These are phyloP conservation scores for Enteromius thamalakanensis DNA, from an alignment of 2,797 vertebrate species.

Conservation along the genomic window DNA sequence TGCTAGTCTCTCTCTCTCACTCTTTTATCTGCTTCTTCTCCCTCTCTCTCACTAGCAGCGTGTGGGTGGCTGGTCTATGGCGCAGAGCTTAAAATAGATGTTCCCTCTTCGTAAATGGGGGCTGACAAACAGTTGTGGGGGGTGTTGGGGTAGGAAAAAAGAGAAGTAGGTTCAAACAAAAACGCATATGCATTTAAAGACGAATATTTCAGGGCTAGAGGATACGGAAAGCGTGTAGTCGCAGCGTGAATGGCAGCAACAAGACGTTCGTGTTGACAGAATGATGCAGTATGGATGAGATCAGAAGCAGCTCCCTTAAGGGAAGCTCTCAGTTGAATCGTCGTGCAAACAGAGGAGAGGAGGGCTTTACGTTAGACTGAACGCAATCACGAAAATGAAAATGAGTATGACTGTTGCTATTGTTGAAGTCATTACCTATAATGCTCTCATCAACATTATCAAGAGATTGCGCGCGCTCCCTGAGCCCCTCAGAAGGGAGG, in stretches of 20 bases:
- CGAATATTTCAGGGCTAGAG: slow-evolving; percentile 51
- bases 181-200: slow-evolving; percentile 42
- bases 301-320: slow-evolving; percentile 35
- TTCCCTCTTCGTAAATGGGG: slow-evolving; percentile 71
- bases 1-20: slow-evolving; percentile 68
- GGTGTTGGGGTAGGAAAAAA: slow-evolving; percentile 13
- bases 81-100: slow-evolving; percentile 79
- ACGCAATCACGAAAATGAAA: slow-evolving; percentile 42
- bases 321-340: slow-evolving; percentile 37
- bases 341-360: slow-evolving; percentile 9
- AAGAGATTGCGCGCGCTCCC: slow-evolving; percentile 32
- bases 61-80: slow-evolving; percentile 74
- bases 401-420: slow-evolving; percentile 34
- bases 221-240: slow-evolving; percentile 32
- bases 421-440: slow-evolving; percentile 42
- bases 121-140: slow-evolving; percentile 67
- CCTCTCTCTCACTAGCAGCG: slow-evolving; percentile 38
- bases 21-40: slow-evolving; percentile 42
- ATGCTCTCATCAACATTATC: slow-evolving; percentile 44
- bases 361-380: slow-evolving; percentile 36
- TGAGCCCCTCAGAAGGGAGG: slow-evolving; percentile 8
- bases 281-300: slow-evolving; percentile 53
- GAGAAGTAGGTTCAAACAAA: slow-evolving; percentile 44
- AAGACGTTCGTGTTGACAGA: slow-evolving; percentile 56
- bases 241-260: slow-evolving; percentile 43